Evolutionary conservation across 2,113 vertebrate species (phyloP), one percentile per base, ranked within the genome.

Genomic region (Calypte anna): DNA sequence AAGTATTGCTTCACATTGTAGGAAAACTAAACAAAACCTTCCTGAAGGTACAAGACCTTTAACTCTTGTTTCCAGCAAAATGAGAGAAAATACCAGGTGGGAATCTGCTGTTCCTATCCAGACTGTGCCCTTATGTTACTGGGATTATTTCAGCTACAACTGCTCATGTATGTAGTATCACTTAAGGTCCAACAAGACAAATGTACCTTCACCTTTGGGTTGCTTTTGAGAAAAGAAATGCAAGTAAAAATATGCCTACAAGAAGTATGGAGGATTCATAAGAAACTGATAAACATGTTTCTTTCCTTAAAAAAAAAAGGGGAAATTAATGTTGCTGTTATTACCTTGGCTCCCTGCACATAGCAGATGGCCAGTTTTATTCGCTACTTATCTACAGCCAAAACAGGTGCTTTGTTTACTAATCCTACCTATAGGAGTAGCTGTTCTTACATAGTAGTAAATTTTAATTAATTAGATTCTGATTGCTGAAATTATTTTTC

Each of bases 391-490:
- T 44, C 40, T 83, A 54, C 30, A 86, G 63, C 70, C 84, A 72
- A 84, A 93, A 43, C 23, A 96, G 83, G 87, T 82, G 67, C 74
- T 77, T 92, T 91, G 61, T 82, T 91, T 95, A 89, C 67, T 55
- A 91, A 82, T 90, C 61, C 82, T 79, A 84, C 78, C 69, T 48
- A 74, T 27, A 94, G 53, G 17, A 74, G n/a, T 80, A 74, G 62
- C 54, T 92, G 70, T 48, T 97, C 96, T 76, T 88, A 94, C 53
- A 94, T 59, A 94, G 85, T 67, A 81, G 38, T 82, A 87, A 77
- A 82, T 97, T 97, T 96, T 96, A 96, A 97, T 93, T 95, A 96
- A 96, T 75, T 94, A 90, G 51, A 91, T 90, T 93, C 74, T 94
- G 88, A 94, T 96, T 73, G 82, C 69, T 68, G 75, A 89, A 94